These are phyloP conservation scores for Anastatus disparis DNA, from an alignment of 1,140 invertebrate species.

Conservation along the genomic window DNA sequence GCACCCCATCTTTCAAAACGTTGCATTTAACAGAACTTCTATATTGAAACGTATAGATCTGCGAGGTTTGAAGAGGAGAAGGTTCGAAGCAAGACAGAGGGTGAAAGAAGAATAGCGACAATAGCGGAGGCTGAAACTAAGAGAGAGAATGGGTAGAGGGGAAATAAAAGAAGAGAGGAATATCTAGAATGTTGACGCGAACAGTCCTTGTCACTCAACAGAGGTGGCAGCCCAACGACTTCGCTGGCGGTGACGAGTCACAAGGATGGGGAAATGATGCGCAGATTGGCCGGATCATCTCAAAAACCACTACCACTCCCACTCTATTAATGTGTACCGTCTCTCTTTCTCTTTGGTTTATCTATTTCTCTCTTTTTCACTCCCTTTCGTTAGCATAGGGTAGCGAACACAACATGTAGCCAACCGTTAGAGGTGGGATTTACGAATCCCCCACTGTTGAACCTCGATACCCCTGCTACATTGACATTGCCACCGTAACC, in stretches of 20 bases:
- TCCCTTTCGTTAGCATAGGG: background rate
- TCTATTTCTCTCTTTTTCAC: background rate
- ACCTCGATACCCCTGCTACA: background rate
- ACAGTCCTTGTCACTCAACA: slow-evolving; percentile 14
- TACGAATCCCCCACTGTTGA: background rate
- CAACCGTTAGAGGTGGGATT: background rate
- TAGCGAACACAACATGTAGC: background rate
- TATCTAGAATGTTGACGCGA: slow-evolving; percentile 2
- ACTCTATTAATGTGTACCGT: slow-evolving; percentile 35
- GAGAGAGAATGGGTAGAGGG: background rate
- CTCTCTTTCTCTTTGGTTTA: background rate
- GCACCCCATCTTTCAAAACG: too few relatives aligned
- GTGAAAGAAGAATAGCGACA: background rate
- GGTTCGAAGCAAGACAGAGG: background rate
- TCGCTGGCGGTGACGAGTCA: slow-evolving; percentile 16
- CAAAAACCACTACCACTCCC: slow-evolving; percentile 60
- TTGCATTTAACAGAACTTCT: too few relatives aligned
- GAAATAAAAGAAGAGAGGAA: background rate
- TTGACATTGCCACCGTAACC: slow-evolving; percentile 48
- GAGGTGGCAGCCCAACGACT: slow-evolving; percentile 44
- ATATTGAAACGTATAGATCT: too few relatives aligned
- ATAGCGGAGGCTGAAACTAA: too few relatives aligned
- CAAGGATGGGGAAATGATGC: slow-evolving; percentile 63
- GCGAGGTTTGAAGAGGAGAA: too few relatives aligned
- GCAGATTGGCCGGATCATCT: slow-evolving; percentile 68